Percentiles rank a stretch among this genome's conserved stretches.
These are phyloP conservation scores for Ornithoptera alexandrae DNA, from an alignment of 2,888 invertebrate species.

Conservation along the genomic window DNA sequence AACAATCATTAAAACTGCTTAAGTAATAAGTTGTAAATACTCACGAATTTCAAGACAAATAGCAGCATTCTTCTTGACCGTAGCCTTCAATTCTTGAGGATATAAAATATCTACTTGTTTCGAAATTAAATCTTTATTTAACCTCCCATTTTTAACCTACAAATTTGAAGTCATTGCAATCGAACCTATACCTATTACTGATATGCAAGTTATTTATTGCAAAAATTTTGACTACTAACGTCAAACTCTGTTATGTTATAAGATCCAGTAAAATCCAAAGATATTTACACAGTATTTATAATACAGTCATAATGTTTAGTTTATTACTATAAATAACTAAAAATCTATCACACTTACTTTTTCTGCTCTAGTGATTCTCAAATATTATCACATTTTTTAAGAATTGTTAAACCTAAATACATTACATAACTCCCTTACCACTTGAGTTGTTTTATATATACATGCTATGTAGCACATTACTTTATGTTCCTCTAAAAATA, in stretches of 20 bases:
- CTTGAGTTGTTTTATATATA: conserved; percentile 57
- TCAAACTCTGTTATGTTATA: not conserved
- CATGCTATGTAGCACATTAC: conserved; percentile 67
- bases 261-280: not conserved
- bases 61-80: conserved; percentile 49
- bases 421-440: conserved; percentile 46
- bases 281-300: too few species aligned
- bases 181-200: not conserved
- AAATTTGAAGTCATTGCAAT: conserved; percentile 8
- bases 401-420: not conserved
- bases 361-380: too few species aligned
- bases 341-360: too few species aligned
- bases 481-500: conserved; percentile 55
- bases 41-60: conserved; percentile 59
- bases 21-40: conserved; percentile 36
- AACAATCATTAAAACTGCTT: not conserved
- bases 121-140: conserved; percentile 53
- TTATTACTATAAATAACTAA: too few species aligned
- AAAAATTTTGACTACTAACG: too few species aligned
- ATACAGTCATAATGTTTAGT: too few species aligned
- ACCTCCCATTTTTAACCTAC: conserved; percentile 60
- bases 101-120: conserved; percentile 66
- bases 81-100: conserved; percentile 55
- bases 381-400: not conserved
- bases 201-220: not conserved